These are phyloP conservation scores for Rhingia campestris DNA, from an alignment of 2,888 invertebrate genomes.

Conservation along the genomic window DNA sequence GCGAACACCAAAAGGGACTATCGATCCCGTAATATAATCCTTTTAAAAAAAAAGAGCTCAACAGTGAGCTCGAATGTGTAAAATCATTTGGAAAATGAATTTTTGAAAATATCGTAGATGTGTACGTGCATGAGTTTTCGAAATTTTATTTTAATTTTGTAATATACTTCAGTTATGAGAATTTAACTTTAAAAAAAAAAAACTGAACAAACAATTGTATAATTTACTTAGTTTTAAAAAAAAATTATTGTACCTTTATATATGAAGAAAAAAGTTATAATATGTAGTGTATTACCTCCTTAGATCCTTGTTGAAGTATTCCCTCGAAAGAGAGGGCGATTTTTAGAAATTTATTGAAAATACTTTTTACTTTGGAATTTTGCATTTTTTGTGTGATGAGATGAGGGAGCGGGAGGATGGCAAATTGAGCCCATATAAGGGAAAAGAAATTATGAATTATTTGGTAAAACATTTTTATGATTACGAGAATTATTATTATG, in stretches of 20 bases:
- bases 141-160: slow-evolving; percentile 26
- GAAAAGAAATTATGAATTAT: slow-evolving; percentile 44
- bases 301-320: slow-evolving; percentile 55
- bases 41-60: slow-evolving; percentile 21
- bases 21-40: slow-evolving; percentile 14
- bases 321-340: slow-evolving; percentile 17
- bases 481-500: slow-evolving; percentile 55
- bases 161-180: slow-evolving; percentile 37
- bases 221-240: slow-evolving; percentile 53
- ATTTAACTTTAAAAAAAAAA: slow-evolving; percentile 26
- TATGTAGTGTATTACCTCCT: slow-evolving; percentile 62
- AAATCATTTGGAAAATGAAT: slow-evolving; percentile 20
- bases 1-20: slow-evolving; percentile 56
- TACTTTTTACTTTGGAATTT: slow-evolving; percentile 32
- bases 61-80: slow-evolving; percentile 20
- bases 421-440: background rate
- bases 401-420: background rate
- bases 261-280: slow-evolving; percentile 6
- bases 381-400: slow-evolving; percentile 25
- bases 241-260: slow-evolving; percentile 58
- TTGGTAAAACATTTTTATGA: slow-evolving; percentile 51
- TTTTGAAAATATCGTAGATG: slow-evolving; percentile 17
- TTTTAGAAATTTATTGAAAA: slow-evolving; percentile 21
- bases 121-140: slow-evolving; percentile 20
- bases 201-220: slow-evolving; percentile 20